phyloP scores from a whole-genome alignment of 2,888 invertebrate genomes.

The Halocaridina rubra region DNA sequence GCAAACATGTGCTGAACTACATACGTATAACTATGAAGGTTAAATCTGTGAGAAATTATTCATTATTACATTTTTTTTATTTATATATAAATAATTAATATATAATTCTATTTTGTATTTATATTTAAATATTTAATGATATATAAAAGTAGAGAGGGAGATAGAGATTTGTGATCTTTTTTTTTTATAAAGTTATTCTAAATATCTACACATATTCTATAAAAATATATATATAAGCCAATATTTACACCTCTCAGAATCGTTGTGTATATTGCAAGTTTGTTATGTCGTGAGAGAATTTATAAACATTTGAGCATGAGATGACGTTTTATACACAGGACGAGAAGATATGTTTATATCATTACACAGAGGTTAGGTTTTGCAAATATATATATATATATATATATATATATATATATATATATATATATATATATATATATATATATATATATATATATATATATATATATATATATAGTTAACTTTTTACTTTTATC shows the following conservation, averaged over 20 bases:
- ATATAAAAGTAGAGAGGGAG: too few species aligned
- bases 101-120: too few species aligned
- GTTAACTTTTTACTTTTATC: too few species aligned
- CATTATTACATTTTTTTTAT: too few species aligned
- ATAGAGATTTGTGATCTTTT: too few species aligned
- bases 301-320: not conserved
- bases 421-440: not conserved
- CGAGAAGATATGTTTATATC: not conserved
- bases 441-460: conserved; percentile 14
- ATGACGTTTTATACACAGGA: not conserved
- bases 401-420: not conserved
- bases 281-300: not conserved
- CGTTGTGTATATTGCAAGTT: not conserved
- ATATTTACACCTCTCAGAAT: not conserved
- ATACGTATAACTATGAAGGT: too few species aligned
- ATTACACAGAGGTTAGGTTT: too few species aligned
- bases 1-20: too few species aligned
- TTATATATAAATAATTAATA: too few species aligned
- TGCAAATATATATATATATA: not conserved
- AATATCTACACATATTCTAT: not conserved
- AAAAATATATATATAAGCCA: not conserved
- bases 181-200: not conserved
- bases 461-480: too few species aligned
- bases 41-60: too few species aligned
- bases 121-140: too few species aligned